phyloP scores from a whole-genome alignment of 2,113 vertebrate genomes.

The Zeus faber region DNA sequence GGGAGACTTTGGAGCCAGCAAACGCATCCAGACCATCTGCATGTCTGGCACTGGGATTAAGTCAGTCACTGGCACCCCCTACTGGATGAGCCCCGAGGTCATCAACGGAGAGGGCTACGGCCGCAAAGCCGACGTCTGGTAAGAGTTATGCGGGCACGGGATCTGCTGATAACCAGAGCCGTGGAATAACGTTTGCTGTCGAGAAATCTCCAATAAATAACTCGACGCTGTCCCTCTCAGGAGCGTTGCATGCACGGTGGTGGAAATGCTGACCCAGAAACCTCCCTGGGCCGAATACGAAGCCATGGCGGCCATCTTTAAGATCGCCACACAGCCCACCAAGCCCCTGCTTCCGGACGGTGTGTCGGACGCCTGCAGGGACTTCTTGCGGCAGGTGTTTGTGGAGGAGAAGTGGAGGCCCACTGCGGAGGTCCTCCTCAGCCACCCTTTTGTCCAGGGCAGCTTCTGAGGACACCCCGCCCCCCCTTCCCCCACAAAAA shows the following conservation, averaged over 20 bases:
- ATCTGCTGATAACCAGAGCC: too few relatives aligned
- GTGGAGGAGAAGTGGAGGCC: conserved; percentile 89
- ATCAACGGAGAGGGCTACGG: conserved; percentile 92
- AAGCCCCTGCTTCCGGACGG: conserved; percentile 83
- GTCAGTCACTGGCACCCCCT: conserved; percentile 91
- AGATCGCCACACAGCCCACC: conserved; percentile 90
- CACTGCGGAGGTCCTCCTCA: conserved; percentile 83
- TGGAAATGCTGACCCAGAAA: conserved; percentile 92
- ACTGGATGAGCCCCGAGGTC: conserved; percentile 95
- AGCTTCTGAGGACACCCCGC: conserved; percentile 71
- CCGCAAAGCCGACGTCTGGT: conserved; percentile 92
- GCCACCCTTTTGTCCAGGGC: conserved; percentile 82
- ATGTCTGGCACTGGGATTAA: conserved; percentile 93
- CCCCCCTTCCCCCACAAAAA: conserved; percentile 4
- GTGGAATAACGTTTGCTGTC: too few relatives aligned
- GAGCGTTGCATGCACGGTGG: conserved; percentile 90
- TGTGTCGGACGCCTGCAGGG: conserved; percentile 81
- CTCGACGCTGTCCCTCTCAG: too few relatives aligned
- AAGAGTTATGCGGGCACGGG: conserved; percentile 55
- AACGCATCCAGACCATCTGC: conserved; percentile 93
- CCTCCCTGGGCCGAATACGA: conserved; percentile 90
- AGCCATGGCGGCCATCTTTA: conserved; percentile 92
- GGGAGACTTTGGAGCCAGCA: conserved; percentile 92
- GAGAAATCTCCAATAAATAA: too few relatives aligned
- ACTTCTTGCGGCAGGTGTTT: conserved; percentile 87